These are phyloP conservation scores for Ceratothoa steindachneri DNA, from an alignment of 2,888 invertebrate genomes.

Conservation along the genomic window DNA sequence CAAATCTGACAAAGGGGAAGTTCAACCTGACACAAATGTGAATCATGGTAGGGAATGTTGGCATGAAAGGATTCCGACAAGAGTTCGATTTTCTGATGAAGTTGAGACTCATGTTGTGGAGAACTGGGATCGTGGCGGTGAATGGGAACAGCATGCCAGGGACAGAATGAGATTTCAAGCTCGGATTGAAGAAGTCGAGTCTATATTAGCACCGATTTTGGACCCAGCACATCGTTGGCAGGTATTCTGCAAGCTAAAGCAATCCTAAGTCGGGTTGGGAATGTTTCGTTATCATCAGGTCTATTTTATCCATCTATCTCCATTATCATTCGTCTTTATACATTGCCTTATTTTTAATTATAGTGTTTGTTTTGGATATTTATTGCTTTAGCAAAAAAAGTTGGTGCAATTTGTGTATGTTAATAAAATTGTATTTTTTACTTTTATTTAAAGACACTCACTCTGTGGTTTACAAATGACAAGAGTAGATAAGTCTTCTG, in stretches of 20 bases:
- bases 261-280: no score
- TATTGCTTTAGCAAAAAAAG: no score
- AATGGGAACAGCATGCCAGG: conserved; percentile 9
- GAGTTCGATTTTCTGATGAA: not conserved
- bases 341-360: no score
- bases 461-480: no score
- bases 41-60: not conserved
- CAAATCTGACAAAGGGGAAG: not conserved
- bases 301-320: no score
- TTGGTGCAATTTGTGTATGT: no score
- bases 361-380: no score
- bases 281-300: no score
- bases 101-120: not conserved
- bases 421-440: no score
- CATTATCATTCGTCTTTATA: no score
- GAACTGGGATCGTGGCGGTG: not conserved
- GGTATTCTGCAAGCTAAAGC: not conserved
- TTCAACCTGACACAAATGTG: not conserved
- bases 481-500: no score
- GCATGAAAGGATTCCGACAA: not conserved
- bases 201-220: conserved; percentile 2
- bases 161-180: not conserved
- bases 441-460: no score
- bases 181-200: not conserved
- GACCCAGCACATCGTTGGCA: not conserved